Conservation (phyloP, 1,140 invertebrate species). For the Lordiphosa stackelbergi region DNA sequence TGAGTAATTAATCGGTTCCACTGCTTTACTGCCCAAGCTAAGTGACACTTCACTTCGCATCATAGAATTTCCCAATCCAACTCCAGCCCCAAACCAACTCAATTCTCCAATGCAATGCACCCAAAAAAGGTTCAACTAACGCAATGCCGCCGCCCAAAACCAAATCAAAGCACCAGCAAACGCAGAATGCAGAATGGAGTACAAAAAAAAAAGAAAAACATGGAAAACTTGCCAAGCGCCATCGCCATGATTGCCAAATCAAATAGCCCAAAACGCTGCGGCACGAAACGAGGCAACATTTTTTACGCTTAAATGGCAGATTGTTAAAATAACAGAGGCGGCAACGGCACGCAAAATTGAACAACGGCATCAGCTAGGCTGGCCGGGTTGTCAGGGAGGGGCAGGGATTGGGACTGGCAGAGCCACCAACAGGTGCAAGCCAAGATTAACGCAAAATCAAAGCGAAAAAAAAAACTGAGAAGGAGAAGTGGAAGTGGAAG, state of each 20-base stretch:
- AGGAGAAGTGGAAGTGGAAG: slow-evolving; percentile 23
- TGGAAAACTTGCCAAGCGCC: slow-evolving; percentile 37
- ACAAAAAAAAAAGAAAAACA: slow-evolving; percentile 1
- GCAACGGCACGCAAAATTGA: slow-evolving; percentile 75
- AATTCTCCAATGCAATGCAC: slow-evolving; percentile 45
- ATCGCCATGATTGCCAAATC: slow-evolving; percentile 70
- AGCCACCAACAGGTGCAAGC: slow-evolving; percentile 59
- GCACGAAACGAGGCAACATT: slow-evolving; percentile 75
- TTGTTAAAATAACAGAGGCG: slow-evolving; percentile 76
- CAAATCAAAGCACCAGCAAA: slow-evolving; percentile 43
- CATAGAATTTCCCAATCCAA: slow-evolving; percentile 32
- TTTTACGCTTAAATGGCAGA: slow-evolving; percentile 76
- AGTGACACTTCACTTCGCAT: too few species aligned
- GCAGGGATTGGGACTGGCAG: slow-evolving; percentile 13
- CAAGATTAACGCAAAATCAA: slow-evolving; percentile 73
- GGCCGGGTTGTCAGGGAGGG: slow-evolving; percentile 11
- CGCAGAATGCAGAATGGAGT: slow-evolving; percentile 53
- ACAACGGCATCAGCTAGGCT: slow-evolving; percentile 52
- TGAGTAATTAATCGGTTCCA: too few species aligned
- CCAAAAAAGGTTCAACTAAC: slow-evolving; percentile 64
- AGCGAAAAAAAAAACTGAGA: slow-evolving; percentile 60
- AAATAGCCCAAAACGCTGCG: slow-evolving; percentile 73
- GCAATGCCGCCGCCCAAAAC: slow-evolving; percentile 53
- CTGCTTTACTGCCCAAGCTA: too few species aligned
- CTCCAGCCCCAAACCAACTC: slow-evolving; percentile 25